Base-by-base conservation (phyloP, 2,113 vertebrate genomes). In the Pelobates fuscus region DNA sequence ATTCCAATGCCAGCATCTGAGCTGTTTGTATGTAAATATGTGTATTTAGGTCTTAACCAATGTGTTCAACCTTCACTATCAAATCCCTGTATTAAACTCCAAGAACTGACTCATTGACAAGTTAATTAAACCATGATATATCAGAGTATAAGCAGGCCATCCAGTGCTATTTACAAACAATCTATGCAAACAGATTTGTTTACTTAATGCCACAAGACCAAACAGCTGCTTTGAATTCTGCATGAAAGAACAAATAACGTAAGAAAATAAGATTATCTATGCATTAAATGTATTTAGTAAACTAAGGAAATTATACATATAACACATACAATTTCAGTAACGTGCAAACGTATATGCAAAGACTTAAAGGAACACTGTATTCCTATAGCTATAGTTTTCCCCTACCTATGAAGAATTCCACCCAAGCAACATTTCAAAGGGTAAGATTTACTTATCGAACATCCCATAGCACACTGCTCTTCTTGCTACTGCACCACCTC, bases 41-140 rank as follows among this genome's bases (percentile, higher is more conserved):
- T n/a, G 44, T 24, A 24, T 54, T 62, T 15, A 62, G 58, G 58
- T 54, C 29, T 64, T 20, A 57, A 57, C 30, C 27, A 65, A 74
- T 71, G 55, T 74, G 49, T 74, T 66, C 23, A 66, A 58, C 52
- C 24, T 57, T 74, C 17, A 43, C 61, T 57, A 74, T 41, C 61
- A 74, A 65, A 65, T 74, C 49, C 32, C 61, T 46, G 21, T 29
- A 59, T 71, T 49, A 61, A 61, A 57, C 23, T 20, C 25, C 15
- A 21, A 49, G 43, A 71, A 71, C 58, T 44, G 26, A 52, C 12
- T 52, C 41, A 49, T 49, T 71, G 58, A 71, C 69, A 71, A 59
- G 41, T 71, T 71, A 55, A 65, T 64, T 63, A 72, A 72, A 72
- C 70, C 37, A 74, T 74, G 30, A 65, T 65, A 55, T 23, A 65